phyloP scores from a whole-genome alignment of 2,797 vertebrate genomes.

The Protosalanx chinensis region DNA sequence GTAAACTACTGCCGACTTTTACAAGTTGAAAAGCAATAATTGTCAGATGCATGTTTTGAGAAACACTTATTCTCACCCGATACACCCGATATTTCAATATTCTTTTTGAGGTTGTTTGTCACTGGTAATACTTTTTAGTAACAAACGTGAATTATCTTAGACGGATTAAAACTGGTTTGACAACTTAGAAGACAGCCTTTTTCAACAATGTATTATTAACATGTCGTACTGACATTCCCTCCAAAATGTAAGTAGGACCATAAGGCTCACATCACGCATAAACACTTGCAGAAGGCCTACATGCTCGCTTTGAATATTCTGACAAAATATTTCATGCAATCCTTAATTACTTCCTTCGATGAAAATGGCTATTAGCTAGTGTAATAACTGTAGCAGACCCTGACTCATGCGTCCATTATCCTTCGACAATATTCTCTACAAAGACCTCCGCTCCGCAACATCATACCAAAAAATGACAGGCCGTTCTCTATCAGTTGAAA shows the following conservation, averaged over 20 bases:
- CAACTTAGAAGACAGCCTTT: background rate
- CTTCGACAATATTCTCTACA: constrained; percentile 81
- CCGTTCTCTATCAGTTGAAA: constrained; percentile 92
- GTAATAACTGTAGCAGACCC: constrained; percentile 86
- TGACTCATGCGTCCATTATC: constrained; percentile 88
- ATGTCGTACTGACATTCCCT: background rate
- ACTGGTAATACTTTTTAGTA: background rate
- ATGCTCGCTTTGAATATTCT: constrained; percentile 84
- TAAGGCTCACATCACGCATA: constrained; percentile 1
- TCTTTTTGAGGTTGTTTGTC: background rate
- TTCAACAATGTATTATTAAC: background rate
- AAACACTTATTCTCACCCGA: background rate
- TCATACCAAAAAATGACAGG: constrained; percentile 96
- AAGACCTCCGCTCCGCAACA: constrained; percentile 79
- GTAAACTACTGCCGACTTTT: background rate
- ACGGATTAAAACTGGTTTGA: background rate
- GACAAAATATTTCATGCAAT: constrained; percentile 97
- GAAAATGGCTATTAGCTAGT: constrained; percentile 83
- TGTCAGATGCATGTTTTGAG: background rate
- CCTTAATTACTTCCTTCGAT: constrained; percentile 84
- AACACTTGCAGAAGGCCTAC: constrained; percentile 20
- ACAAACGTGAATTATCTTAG: background rate
- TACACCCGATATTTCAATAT: no score
- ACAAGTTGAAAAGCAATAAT: background rate
- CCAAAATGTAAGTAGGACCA: constrained; percentile 32